Percentiles rank a stretch among this genome's conserved stretches.
These are phyloP conservation scores for Mastomys coucha DNA, from an alignment of 2,113 vertebrate genomes.

Conservation along the genomic window DNA sequence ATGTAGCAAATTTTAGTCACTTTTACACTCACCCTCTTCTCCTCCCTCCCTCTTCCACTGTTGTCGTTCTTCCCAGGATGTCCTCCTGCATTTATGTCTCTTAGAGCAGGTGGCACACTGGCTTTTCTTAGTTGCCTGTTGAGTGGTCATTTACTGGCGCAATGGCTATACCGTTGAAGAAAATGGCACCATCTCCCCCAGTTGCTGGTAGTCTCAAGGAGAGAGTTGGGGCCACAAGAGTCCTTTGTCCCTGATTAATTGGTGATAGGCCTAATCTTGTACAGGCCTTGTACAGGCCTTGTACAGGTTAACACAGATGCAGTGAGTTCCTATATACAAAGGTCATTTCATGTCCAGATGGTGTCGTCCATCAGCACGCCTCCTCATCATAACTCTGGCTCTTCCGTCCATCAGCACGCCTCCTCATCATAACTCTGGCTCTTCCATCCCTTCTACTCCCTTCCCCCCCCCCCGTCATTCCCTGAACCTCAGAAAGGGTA, in stretches of 20 bases:
- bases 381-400: background rate
- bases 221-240: background rate
- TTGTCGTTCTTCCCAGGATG: background rate
- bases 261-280: background rate
- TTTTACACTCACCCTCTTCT: background rate
- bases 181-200: background rate
- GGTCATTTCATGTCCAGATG: background rate
- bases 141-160: background rate
- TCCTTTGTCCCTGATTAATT: background rate
- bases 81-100: background rate
- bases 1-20: background rate
- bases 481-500: background rate
- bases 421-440: background rate
- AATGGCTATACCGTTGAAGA: background rate
- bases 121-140: background rate
- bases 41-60: background rate
- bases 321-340: background rate
- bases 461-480: background rate
- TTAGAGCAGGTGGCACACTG: background rate
- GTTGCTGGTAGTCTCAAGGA: background rate
- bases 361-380: background rate
- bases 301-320: background rate
- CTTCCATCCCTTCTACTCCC: background rate
- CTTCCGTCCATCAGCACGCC: background rate
- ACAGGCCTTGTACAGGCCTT: background rate